These are phyloP conservation scores for Poeciliopsis prolifica DNA, from an alignment of 2,113 vertebrate species.

Conservation along the genomic window DNA sequence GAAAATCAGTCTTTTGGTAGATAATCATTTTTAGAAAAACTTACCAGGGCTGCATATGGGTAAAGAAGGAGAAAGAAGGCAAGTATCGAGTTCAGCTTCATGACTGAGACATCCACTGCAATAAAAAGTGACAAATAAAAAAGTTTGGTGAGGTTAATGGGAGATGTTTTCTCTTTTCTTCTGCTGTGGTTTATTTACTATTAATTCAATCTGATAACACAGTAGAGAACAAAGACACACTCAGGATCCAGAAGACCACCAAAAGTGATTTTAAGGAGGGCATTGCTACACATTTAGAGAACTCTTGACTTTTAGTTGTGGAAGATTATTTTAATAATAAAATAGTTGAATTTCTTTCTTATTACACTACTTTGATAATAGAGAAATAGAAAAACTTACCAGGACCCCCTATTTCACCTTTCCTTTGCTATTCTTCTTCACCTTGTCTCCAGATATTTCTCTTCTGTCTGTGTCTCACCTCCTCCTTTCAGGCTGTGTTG, in stretches of 20 bases:
- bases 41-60: slow-evolving; percentile 55
- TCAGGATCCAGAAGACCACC: slow-evolving; percentile 35
- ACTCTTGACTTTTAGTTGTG: slow-evolving; percentile 42
- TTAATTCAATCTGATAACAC: slow-evolving; percentile 33
- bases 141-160: neutral
- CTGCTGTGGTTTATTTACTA: slow-evolving; percentile 17
- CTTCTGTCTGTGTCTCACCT: slow-evolving; percentile 31
- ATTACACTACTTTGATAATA: neutral
- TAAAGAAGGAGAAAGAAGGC: slow-evolving; percentile 45
- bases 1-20: neutral
- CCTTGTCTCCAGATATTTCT: slow-evolving; percentile 30
- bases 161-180: slow-evolving; percentile 8
- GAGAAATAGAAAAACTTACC: slow-evolving; percentile 56
- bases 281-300: slow-evolving; percentile 50
- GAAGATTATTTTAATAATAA: slow-evolving; percentile 37
- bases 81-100: slow-evolving; percentile 43
- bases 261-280: slow-evolving; percentile 32
- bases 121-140: neutral
- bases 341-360: neutral
- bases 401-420: slow-evolving; percentile 30
- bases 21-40: neutral
- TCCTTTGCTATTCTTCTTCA: slow-evolving; percentile 34
- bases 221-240: slow-evolving; percentile 44
- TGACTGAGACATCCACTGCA: slow-evolving; percentile 21
- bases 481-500: slow-evolving; percentile 17